Evolutionary conservation across 2,797 vertebrate genomes (phyloP).

Genomic region (Iguana delicatissima): DNA sequence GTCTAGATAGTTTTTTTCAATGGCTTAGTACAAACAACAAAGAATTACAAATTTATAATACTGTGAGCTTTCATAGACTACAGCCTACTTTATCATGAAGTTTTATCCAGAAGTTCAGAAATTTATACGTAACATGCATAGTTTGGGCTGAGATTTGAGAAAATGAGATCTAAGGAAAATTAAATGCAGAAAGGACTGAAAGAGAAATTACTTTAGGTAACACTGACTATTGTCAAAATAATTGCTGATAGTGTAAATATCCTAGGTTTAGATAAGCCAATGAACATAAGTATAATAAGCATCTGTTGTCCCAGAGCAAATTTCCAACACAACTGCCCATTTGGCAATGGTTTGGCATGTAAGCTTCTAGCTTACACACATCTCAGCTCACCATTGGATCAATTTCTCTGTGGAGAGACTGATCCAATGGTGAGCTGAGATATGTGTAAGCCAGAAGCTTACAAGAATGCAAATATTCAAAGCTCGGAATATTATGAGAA

Average conservation of each 20-base stretch:
- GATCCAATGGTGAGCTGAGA: neutral
- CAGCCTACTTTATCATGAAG: too few species aligned
- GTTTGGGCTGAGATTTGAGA: too few species aligned
- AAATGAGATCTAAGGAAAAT: too few species aligned
- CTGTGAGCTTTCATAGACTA: too few species aligned
- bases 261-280: neutral
- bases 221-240: neutral
- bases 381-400: too few species aligned
- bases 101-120: too few species aligned
- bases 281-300: neutral
- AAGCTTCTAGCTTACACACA: too few species aligned
- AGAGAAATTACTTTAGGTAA: neutral
- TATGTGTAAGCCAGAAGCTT: neutral
- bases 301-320: neutral
- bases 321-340: neutral
- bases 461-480: too few species aligned
- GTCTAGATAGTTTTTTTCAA: too few species aligned
- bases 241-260: neutral
- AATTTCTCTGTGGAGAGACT: neutral
- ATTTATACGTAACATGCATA: too few species aligned
- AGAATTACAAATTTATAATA: too few species aligned
- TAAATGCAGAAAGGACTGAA: neutral
- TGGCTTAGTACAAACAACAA: too few species aligned
- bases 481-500: neutral
- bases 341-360: neutral